Percentiles rank a stretch among this genome's conserved stretches.
These are phyloP conservation scores for Chromis chromis DNA, from an alignment of 2,797 vertebrate genomes.

Conservation along the genomic window DNA sequence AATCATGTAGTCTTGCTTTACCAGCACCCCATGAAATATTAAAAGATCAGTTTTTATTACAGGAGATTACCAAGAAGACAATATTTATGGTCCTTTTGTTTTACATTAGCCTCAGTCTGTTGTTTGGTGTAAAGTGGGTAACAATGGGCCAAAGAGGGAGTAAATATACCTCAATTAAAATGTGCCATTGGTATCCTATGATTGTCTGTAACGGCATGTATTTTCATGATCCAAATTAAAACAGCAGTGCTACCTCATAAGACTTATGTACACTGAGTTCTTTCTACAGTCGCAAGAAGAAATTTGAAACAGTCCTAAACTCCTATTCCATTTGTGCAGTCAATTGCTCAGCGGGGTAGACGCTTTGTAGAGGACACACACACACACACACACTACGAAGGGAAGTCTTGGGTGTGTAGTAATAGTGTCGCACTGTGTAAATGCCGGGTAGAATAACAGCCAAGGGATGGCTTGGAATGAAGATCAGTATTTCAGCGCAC, in stretches of 20 bases:
- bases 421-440: constrained; percentile 33
- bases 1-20: background rate
- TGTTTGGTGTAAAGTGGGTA: background rate
- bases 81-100: background rate
- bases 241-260: no score
- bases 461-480: constrained; percentile 39
- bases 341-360: constrained; percentile 1
- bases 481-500: constrained; percentile 66
- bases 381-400: background rate
- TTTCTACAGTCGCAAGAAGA: background rate
- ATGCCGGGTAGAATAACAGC: constrained; percentile 41
- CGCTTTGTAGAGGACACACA: constrained; percentile 6
- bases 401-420: constrained; percentile 30
- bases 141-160: background rate
- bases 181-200: background rate
- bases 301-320: constrained; percentile 15
- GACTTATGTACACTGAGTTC: background rate
- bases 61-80: background rate
- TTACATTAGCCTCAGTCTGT: background rate
- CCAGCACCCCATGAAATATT: background rate
- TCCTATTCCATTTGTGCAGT: background rate
- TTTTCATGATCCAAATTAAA: background rate
- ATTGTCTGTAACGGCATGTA: background rate
- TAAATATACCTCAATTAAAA: background rate
- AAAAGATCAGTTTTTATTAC: background rate